Evolutionary conservation across 2,113 vertebrate genomes (phyloP).

Genomic region (Morphnarchus princeps): DNA sequence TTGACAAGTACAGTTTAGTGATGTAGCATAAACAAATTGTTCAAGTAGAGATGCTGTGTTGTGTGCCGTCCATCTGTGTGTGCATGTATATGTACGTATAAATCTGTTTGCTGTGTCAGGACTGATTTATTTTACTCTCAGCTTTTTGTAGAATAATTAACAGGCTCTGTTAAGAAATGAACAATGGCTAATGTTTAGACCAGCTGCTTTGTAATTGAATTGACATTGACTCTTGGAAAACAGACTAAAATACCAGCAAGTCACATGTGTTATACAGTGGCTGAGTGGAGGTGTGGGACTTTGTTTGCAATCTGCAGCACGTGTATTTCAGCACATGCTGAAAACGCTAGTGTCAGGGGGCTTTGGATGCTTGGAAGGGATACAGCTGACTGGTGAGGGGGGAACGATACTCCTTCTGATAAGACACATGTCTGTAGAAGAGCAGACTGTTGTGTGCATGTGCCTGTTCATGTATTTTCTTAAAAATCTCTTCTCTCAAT

Average conservation of each 20-base stretch:
- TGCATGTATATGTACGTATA: neutral
- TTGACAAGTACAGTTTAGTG: neutral
- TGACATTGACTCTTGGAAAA: neutral
- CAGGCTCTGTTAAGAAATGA: neutral
- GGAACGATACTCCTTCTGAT: neutral
- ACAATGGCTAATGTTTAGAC: slow-evolving; percentile 8
- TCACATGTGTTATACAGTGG: neutral
- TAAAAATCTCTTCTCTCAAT: neutral
- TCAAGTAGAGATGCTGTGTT: neutral
- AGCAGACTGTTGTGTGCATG: neutral
- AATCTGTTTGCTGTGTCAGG: neutral
- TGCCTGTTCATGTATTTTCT: neutral
- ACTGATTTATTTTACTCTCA: neutral
- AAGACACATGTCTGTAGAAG: neutral
- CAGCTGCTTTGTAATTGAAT: neutral
- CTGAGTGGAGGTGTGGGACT: neutral
- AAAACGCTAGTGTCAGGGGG: neutral
- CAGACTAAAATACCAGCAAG: neutral
- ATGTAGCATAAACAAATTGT: neutral
- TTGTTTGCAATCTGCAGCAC: neutral
- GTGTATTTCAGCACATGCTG: neutral
- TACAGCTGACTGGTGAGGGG: neutral
- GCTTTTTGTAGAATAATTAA: neutral
- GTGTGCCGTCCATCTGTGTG: neutral
- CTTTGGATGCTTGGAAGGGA: neutral